Evolutionary conservation across 2,888 invertebrate species (phyloP).

Genomic region (Lasius platythorax): DNA sequence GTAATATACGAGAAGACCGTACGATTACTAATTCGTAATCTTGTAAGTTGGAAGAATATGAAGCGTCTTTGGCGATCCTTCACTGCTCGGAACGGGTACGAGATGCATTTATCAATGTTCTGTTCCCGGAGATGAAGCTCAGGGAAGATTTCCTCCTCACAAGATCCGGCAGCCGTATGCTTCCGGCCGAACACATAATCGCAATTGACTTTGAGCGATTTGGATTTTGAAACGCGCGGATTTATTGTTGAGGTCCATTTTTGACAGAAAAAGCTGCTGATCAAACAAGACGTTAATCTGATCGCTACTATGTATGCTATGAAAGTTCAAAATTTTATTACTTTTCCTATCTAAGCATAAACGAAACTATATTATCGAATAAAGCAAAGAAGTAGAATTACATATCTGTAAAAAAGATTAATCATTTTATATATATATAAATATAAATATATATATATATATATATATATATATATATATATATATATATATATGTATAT

Average conservation of each 20-base stretch:
- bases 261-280: not conserved
- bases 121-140: conserved; percentile 39
- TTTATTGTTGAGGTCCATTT: conserved; percentile 15
- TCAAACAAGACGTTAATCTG: not conserved
- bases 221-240: not conserved
- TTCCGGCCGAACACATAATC: conserved; percentile 15
- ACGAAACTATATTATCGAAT: not conserved
- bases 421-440: too few species aligned
- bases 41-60: not conserved
- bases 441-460: too few species aligned
- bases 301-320: not conserved
- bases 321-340: not conserved
- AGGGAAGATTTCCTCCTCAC: conserved; percentile 11
- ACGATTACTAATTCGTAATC: not conserved
- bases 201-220: conserved; percentile 45
- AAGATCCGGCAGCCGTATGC: conserved; percentile 5
- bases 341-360: not conserved
- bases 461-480: too few species aligned
- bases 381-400: not conserved
- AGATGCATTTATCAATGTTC: conserved; percentile 55
- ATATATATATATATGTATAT: too few species aligned
- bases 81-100: conserved; percentile 34
- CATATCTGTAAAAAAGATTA: not conserved
- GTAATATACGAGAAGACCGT: not conserved
- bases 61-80: conserved; percentile 42